Evolutionary conservation across 2,113 vertebrate genomes (phyloP), one percentile per base, ranked within the genome.

Genomic region (Xiphias gladius): DNA sequence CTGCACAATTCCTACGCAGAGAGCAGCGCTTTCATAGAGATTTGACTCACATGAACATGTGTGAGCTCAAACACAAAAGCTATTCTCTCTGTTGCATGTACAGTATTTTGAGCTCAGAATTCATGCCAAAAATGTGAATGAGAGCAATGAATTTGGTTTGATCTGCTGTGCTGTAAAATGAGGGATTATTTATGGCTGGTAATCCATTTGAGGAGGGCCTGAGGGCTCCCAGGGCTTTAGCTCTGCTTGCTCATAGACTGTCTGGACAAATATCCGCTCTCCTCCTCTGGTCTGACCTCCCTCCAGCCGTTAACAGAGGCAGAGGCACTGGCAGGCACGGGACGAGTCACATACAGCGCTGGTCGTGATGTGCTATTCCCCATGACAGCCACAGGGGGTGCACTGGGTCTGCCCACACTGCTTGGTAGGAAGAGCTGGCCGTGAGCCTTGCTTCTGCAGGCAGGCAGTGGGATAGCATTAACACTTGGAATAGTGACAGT

Each of bases 321-420:
- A 59, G 68, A 58, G 35, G 37, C 50, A 22, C 28, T 32, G 43
- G 77, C 73, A 74, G 78, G 58, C 65, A 48, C 2, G 7, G 50
- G 61, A 39, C 11, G 24, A 81, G 59, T 75, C 50, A 26, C 50
- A 86, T 30, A 61, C 73, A 28, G 69, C 10, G 1, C 11, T 10
- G 50, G 28, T 74, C 32, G 30, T 2, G 37, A 35, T 0, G 0
- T 32, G 65, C 94, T 73, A 93, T 76, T 96, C 76, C 6, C 72
- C 84, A 37, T 95, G 91, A 58, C 93, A 95, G 82, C 91, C 90
- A 84, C 95, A 94, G 80, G 93, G 88, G 86, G 91, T 41, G 82
- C 92, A 86, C 87, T 85, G 79, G 48, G 79, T 82, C 84, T 69
- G 87, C 65, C 35, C 85, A 81, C 93, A 92, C 48, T 59, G 82